Evolutionary conservation across 2,888 invertebrate genomes (phyloP), one percentile per base, ranked within the genome.

Genomic region (Orthosia gracilis): DNA sequence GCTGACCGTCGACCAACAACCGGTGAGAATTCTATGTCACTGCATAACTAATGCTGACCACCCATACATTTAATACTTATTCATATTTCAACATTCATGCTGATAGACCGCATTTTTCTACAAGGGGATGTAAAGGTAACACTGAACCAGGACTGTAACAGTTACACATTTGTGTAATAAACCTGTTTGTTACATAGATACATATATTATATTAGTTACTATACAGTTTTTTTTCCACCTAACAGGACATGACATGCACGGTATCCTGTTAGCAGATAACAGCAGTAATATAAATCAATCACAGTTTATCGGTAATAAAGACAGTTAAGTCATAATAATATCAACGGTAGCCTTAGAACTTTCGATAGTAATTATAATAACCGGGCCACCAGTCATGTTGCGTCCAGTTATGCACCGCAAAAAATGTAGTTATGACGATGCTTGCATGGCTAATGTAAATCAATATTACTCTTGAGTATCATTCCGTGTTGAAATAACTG

Each of bases 131-230:
- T 72, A 82, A 84, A 71, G 73, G 69, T 80, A 85, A 71, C 64
- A 67, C 52, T 64, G 23, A 80, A 76, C 59, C 69, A 74, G 62
- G 66, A 83, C 69, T 54, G 73, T 67, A 59, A 69, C 65, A 78
- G 76, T 59, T 40, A 59, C 61, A 82, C 49, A 73, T 85, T 71
- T 72, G 69, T 73, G 70, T 80, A 83, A 84, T 72, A 70, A 76
- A 85, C 84, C 52, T 5, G 86, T 83, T 70, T 74, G 57, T 85
- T 84, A 83, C 80, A 71, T 71, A 70, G 55, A 15, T 64, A 31
- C 26, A 31, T 31, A 31, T 31, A 31, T 31, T 31, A 31, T 26
- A 47, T 63, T 31, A 40, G 15, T 40, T 58, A 58, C 52, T 61
- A 45, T 40, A 61, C 61, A 50, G 40, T 55, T 40, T 80, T 31